Conservation (phyloP, 35 echinoderm and acorn worm genomes). For the Apostichopus parvimensis region DNA sequence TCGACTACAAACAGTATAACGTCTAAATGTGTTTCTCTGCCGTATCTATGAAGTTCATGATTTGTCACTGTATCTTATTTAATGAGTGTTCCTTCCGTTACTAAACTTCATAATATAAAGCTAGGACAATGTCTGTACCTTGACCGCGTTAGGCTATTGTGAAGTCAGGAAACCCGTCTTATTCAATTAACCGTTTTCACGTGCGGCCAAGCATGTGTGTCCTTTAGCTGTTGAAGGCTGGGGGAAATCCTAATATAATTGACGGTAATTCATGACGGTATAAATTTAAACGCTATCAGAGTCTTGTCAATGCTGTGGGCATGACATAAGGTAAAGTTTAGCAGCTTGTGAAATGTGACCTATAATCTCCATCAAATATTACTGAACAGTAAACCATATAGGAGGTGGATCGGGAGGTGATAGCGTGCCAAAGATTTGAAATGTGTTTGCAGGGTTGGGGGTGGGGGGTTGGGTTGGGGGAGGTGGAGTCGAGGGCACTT, state of each 20-base stretch:
- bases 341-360: too few species aligned
- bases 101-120: neutral
- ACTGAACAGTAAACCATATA: too few species aligned
- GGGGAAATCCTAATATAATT: neutral
- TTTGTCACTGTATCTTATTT: neutral
- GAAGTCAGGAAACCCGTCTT: neutral
- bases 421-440: too few species aligned
- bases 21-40: neutral
- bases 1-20: neutral
- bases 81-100: neutral
- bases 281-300: neutral
- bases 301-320: too few species aligned
- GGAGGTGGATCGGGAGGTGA: too few species aligned
- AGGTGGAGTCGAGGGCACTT: too few species aligned
- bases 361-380: too few species aligned
- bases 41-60: neutral
- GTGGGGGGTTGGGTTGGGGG: too few species aligned
- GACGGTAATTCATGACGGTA: neutral
- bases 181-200: neutral
- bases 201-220: neutral
- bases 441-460: too few species aligned
- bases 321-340: too few species aligned
- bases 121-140: neutral
- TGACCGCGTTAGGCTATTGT: neutral
- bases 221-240: neutral